A percentile compares a stretch with the other conserved stretches of the same genome.
phyloP scores from a whole-genome alignment of 2,888 invertebrate species.

The Neuroscelio doddi region DNA sequence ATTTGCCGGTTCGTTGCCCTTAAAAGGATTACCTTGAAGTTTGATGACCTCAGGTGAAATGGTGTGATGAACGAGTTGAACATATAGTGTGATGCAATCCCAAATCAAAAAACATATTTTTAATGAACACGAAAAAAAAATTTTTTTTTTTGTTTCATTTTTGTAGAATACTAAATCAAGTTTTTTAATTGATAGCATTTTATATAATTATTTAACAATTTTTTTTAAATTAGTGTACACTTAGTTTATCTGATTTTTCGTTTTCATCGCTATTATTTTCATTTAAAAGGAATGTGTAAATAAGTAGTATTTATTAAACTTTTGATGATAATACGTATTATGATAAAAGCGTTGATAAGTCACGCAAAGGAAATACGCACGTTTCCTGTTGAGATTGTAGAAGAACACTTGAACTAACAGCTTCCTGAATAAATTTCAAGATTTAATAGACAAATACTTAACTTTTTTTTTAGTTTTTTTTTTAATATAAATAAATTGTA shows the following conservation, averaged over 20 bases:
- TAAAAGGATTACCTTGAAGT: constrained; percentile 44
- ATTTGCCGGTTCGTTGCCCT: constrained; percentile 39
- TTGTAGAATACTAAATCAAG: not conserved
- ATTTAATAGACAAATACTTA: too few species aligned
- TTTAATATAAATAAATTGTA: too few species aligned
- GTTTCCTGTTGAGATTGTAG: constrained; percentile 38
- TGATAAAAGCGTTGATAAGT: constrained; percentile 16
- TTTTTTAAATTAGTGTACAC: too few species aligned
- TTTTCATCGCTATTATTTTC: too few species aligned
- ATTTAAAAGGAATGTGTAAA: too few species aligned
- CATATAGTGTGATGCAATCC: constrained; percentile 12
- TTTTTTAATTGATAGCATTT: too few species aligned
- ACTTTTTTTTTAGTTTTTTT: too few species aligned
- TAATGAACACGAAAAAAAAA: constrained; percentile 2
- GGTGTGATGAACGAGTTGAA: not conserved
- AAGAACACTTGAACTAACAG: constrained; percentile 9
- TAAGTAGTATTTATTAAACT: too few species aligned
- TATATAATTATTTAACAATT: too few species aligned
- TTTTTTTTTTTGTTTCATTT: not conserved
- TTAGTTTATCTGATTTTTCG: too few species aligned
- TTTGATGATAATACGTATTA: too few species aligned
- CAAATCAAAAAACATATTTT: constrained; percentile 12
- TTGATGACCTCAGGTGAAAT: constrained; percentile 31
- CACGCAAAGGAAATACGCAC: constrained; percentile 38
- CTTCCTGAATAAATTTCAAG: too few species aligned